A percentile compares a stretch with the other conserved stretches of the same genome.
Conservation (phyloP, 2,797 vertebrate species). For the Phataginus tricuspis region DNA sequence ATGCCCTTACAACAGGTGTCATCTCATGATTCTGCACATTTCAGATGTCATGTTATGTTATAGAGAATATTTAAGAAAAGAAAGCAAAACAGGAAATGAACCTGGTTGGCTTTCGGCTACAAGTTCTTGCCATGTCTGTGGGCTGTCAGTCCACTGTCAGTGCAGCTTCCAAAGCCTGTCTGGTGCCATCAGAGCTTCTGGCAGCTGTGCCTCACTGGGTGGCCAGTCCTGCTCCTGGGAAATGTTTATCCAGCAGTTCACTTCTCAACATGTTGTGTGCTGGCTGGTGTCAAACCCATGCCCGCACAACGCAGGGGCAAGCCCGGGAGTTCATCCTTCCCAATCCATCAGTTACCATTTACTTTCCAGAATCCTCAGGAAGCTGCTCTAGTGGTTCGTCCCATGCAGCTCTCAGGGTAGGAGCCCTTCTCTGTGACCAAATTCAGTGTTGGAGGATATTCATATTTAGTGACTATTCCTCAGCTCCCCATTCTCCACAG, state of each 20-base stretch:
- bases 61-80: not conserved
- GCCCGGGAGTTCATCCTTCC: not conserved
- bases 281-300: not conserved
- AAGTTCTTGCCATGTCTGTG: not conserved
- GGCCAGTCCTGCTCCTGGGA: not conserved
- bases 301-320: not conserved
- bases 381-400: no score
- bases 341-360: no score
- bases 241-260: not conserved
- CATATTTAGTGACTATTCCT: no score
- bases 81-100: not conserved
- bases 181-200: not conserved
- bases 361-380: no score
- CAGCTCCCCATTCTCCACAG: not conserved
- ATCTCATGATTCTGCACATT: not conserved
- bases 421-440: no score
- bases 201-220: not conserved
- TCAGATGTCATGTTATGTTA: not conserved
- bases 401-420: no score
- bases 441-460: no score
- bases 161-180: not conserved
- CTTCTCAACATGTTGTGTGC: not conserved
- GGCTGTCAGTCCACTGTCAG: rapidly evolving
- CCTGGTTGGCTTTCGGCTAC: not conserved
- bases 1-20: not conserved